Base-by-base conservation (phyloP, 2,888 invertebrate genomes). In the Muschampia plurimacula region DNA sequence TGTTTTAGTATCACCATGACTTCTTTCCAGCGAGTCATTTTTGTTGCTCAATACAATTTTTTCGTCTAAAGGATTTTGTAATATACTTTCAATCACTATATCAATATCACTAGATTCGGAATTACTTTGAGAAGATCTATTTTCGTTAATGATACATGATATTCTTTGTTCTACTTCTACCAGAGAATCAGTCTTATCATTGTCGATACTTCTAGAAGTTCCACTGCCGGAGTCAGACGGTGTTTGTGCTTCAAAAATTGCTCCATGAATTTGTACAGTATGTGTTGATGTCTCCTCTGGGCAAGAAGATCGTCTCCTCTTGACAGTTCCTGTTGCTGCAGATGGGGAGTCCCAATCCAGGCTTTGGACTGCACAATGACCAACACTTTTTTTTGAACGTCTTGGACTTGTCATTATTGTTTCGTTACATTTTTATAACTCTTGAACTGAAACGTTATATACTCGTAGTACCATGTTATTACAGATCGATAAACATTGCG, bases 271-370 rank as follows among this genome's bases (percentile, higher is more conserved):
- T 55, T 80, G 79, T 65, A 79, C 66, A n/a, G 77, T 74, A 71
- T 81, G 80, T 72, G 87, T 88, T 0, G 80, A 75, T 2, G 87
- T 81, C 75, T 86, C 87, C 78, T 93, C 93, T 13, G 94, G 93
- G 73, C 95, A 92, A 0, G 96, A 96, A 44, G 95, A 92, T 69
- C 96, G 95, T 77, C 96, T 93, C 77, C 96, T 91, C 84, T 96
- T 97, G 4, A 97, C 96, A 1, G 97, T 97, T 13, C 97, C 97
- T 0, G 97, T 97, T 83, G 95, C 95, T 44, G 95, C 91, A 36
- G 96, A 96, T 52, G 96, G 96, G 36, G 96, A 96, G 85, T 97
- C 97, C 96, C 97, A 97, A 84, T 97, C 97, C 77, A 96, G 83
- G 77, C 86, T 88, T 80, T 88, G 91, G 73, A 86, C 81, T 77